phyloP scores from a whole-genome alignment of 1,140 invertebrate genomes.

The Drosophila guanche region DNA sequence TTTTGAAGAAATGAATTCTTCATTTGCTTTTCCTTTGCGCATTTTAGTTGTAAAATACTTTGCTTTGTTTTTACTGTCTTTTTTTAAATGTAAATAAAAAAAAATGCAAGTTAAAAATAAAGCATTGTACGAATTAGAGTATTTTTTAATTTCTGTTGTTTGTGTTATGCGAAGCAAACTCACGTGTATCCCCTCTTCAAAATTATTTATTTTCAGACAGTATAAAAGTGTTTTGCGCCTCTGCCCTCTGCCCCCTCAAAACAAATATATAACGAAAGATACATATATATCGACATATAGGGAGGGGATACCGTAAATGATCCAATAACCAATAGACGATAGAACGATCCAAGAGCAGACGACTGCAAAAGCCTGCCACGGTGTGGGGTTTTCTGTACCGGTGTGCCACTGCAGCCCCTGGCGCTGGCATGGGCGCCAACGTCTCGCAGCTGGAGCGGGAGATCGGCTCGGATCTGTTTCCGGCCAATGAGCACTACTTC shows the following conservation, averaged over 20 bases:
- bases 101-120: conserved; percentile 33
- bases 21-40: conserved; percentile 45
- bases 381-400: conserved; percentile 77
- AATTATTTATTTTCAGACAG: conserved; percentile 83
- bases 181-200: conserved; percentile 83
- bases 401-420: conserved; percentile 74
- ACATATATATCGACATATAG: conserved; percentile 11
- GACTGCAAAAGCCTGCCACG: conserved; percentile 56
- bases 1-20: conserved; percentile 44
- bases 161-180: conserved; percentile 81
- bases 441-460: conserved; percentile 98
- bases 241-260: conserved; percentile 33
- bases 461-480: conserved; percentile 98
- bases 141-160: conserved; percentile 70
- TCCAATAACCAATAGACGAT: conserved; percentile 29
- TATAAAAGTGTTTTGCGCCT: conserved; percentile 71
- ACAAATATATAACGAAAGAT: conserved; percentile 57
- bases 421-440: conserved; percentile 92
- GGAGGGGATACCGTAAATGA: conserved; percentile 37
- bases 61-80: conserved; percentile 74
- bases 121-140: conserved; percentile 59
- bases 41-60: conserved; percentile 57
- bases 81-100: conserved; percentile 13
- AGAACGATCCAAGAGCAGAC: conserved; percentile 17
- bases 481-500: conserved; percentile 99